Conservation (phyloP, 2,113 vertebrate species). For the Donacobius atricapilla region DNA sequence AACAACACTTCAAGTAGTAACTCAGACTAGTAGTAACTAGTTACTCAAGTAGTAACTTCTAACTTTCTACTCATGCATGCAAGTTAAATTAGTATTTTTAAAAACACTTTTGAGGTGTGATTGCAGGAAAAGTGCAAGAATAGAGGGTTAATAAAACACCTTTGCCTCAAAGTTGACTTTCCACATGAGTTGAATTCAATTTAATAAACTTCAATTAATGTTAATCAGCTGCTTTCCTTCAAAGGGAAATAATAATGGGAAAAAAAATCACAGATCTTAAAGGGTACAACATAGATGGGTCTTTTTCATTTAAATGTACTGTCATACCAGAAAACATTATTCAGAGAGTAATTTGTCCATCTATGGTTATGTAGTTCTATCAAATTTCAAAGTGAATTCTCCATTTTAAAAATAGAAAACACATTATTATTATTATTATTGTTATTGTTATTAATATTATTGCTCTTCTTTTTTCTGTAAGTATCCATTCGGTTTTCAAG, state of each 20-base stretch:
- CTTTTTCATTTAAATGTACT: not conserved
- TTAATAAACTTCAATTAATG: not conserved
- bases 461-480: not conserved
- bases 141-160: not conserved
- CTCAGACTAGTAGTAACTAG: not conserved
- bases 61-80: not conserved
- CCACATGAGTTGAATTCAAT: not conserved
- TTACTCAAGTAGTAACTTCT: not conserved
- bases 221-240: not conserved
- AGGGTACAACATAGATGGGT: not conserved
- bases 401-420: conserved; percentile 19
- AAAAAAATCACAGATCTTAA: not conserved
- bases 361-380: not conserved
- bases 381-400: not conserved
- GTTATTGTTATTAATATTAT: not conserved
- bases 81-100: not conserved
- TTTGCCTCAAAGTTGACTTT: not conserved
- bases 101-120: not conserved
- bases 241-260: not conserved
- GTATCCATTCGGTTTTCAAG: conserved; percentile 41
- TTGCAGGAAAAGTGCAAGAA: not conserved
- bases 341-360: not conserved
- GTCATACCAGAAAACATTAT: not conserved
- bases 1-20: not conserved
- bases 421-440: not conserved